Evolutionary conservation across 2,113 vertebrate species (phyloP).

Genomic region (Seriola rivoliana): DNA sequence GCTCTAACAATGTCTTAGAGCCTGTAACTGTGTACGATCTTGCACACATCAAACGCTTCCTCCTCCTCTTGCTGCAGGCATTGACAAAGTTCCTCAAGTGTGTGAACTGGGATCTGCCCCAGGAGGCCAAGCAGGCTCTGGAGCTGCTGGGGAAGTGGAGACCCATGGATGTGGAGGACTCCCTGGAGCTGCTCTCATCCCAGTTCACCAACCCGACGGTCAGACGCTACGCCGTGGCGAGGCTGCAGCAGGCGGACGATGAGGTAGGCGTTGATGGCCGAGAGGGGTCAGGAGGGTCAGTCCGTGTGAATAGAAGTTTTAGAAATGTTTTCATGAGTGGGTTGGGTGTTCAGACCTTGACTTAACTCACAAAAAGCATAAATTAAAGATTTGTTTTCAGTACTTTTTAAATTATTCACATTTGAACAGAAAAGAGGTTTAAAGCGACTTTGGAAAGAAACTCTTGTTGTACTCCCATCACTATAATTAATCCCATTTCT

Average conservation of each 20-base stretch:
- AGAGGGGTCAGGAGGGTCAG: neutral
- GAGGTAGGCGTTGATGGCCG: slow-evolving; percentile 84
- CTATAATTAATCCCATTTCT: neutral
- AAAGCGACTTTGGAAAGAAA: neutral
- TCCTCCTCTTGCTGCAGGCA: slow-evolving; percentile 83
- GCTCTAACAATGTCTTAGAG: neutral
- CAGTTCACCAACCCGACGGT: slow-evolving; percentile 96
- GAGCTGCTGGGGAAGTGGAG: slow-evolving; percentile 97
- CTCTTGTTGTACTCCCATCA: neutral
- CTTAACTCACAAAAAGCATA: neutral
- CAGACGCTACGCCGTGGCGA: slow-evolving; percentile 93
- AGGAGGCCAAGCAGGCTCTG: slow-evolving; percentile 97
- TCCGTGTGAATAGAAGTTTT: neutral
- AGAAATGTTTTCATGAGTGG: neutral
- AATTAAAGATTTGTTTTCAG: neutral
- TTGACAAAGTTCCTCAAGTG: slow-evolving; percentile 99
- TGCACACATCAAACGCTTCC: neutral
- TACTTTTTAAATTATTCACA: no score
- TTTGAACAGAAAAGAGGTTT: no score
- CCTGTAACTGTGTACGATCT: neutral
- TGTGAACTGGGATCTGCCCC: slow-evolving; percentile 97
- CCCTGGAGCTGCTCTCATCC: slow-evolving; percentile 94
- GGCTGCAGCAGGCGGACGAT: slow-evolving; percentile 96
- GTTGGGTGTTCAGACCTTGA: neutral
- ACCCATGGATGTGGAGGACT: slow-evolving; percentile 99